Conservation (phyloP, 2,797 vertebrate species). For the Myiotriccus ornatus region DNA sequence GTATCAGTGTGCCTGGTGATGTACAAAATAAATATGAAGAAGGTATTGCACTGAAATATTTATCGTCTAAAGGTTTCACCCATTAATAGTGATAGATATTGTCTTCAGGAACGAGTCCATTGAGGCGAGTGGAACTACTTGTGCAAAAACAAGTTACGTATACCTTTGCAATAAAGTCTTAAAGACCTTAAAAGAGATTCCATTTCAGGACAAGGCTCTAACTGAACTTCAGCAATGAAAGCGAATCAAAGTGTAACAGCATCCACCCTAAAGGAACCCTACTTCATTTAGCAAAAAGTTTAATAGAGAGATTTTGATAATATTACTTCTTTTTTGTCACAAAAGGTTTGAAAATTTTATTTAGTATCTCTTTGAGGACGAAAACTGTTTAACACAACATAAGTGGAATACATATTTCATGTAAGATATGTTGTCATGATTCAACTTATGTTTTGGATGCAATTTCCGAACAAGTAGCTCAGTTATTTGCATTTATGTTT, state of each 20-base stretch:
- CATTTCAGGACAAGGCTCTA: neutral
- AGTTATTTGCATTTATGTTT: neutral
- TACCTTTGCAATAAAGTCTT: neutral
- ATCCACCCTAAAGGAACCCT: neutral
- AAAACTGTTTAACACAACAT: neutral
- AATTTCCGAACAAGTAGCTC: neutral
- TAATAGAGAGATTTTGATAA: neutral
- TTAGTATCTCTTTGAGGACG: neutral
- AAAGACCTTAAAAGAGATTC: neutral
- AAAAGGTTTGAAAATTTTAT: neutral
- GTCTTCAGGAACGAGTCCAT: neutral
- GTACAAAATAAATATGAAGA: neutral
- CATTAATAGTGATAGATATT: neutral
- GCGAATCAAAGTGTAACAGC: neutral
- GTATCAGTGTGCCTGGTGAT: neutral
- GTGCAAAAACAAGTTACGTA: fast-evolving
- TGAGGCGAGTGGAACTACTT: neutral
- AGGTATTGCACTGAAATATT: neutral
- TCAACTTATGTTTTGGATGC: neutral
- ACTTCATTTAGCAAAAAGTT: neutral
- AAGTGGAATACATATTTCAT: neutral
- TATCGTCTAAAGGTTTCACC: neutral
- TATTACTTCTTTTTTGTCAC: neutral
- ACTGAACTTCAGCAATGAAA: neutral
- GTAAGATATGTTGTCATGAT: neutral